Conservation (phyloP, 2,888 invertebrate genomes). For the Ceratothoa steindachneri region DNA sequence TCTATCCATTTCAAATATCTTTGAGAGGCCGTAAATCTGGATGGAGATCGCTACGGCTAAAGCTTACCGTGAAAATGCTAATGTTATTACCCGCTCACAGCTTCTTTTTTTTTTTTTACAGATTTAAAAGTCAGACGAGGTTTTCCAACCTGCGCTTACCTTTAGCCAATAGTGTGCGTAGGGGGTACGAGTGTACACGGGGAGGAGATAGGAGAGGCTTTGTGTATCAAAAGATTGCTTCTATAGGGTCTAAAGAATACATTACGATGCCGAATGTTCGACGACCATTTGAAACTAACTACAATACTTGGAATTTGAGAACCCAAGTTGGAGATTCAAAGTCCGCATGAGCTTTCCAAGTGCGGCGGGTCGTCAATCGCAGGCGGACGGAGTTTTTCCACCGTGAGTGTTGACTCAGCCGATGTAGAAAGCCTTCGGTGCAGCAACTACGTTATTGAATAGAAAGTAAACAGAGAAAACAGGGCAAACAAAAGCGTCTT, state of each 20-base stretch:
- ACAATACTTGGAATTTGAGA: background rate
- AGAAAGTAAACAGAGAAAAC: background rate
- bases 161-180: too few species aligned
- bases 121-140: conserved; percentile 4
- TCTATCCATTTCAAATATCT: conserved; percentile 10
- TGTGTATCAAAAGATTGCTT: too few species aligned
- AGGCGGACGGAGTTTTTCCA: too few species aligned
- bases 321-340: background rate
- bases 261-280: too few species aligned
- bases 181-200: too few species aligned
- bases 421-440: background rate
- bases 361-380: background rate
- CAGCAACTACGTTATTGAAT: background rate
- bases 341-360: background rate
- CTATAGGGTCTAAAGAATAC: too few species aligned
- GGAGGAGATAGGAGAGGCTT: too few species aligned
- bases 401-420: background rate
- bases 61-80: conserved; percentile 8
- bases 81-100: conserved; percentile 1
- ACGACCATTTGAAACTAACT: too few species aligned
- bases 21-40: conserved; percentile 6
- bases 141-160: background rate
- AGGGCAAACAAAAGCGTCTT: conserved; percentile 10
- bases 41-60: background rate
- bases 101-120: too few species aligned